phyloP scores from a whole-genome alignment of 2,113 vertebrate species.

The Hippocampus abdominalis region DNA sequence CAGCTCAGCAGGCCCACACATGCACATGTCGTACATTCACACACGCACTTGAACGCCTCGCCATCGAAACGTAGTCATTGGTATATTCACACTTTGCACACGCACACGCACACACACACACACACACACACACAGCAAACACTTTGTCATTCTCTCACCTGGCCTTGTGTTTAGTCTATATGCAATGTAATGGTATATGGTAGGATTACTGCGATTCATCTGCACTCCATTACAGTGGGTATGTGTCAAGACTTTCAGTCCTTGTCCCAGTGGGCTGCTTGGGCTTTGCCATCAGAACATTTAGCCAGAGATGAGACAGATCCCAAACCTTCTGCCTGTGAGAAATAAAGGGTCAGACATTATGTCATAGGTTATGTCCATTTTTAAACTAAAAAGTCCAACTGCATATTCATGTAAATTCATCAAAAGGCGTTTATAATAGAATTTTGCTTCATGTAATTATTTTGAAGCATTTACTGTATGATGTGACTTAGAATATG shows the following conservation, averaged over 20 bases:
- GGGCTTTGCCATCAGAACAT: conserved; percentile 46
- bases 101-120: conserved; percentile 1
- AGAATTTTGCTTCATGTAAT: conserved; percentile 5
- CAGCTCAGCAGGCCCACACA: conserved; percentile 50
- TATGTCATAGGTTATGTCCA: conserved; percentile 18
- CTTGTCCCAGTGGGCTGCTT: conserved; percentile 33
- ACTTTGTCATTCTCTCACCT: conserved; percentile 67
- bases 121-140: conserved; percentile 9
- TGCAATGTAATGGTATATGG: conserved; percentile 62
- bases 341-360: conserved; percentile 24
- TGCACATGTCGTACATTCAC: conserved; percentile 22
- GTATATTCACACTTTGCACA: conserved; percentile 17
- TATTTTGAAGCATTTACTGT: neutral
- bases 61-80: conserved; percentile 2
- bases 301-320: conserved; percentile 44
- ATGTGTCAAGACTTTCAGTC: conserved; percentile 57
- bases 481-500: neutral
- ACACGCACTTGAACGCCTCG: neutral
- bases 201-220: conserved; percentile 56
- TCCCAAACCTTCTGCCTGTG: conserved; percentile 22
- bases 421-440: conserved; percentile 3
- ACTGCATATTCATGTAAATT: neutral
- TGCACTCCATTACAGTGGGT: conserved; percentile 38
- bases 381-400: conserved; percentile 4
- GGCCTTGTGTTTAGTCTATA: conserved; percentile 69